Percentiles rank a stretch among this genome's conserved stretches.
Conservation (phyloP, 2,797 vertebrate genomes). For the Muraenolepis orangiensis region DNA sequence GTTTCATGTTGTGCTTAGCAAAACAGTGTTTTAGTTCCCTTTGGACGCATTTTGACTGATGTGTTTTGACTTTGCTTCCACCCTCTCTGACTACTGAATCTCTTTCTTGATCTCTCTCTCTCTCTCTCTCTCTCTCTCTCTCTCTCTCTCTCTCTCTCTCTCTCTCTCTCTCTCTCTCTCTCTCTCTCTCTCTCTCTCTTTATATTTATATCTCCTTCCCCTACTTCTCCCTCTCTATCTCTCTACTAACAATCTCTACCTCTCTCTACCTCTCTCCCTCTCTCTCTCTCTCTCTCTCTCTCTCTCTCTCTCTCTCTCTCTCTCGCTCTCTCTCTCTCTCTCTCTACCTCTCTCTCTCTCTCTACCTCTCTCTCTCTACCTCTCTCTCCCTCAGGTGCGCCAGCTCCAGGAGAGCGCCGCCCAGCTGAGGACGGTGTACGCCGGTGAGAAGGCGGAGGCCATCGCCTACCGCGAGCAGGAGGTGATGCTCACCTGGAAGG, state of each 20-base stretch:
- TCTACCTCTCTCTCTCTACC: background rate
- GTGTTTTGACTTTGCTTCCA: background rate
- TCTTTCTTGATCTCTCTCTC: background rate
- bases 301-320: too few species aligned
- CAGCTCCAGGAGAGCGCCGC: conserved; percentile 91
- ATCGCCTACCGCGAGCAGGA: conserved; percentile 89
- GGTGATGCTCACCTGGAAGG: conserved; percentile 88
- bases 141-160: too few species aligned
- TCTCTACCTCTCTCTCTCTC: background rate
- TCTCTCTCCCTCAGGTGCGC: conserved; percentile 73
- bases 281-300: too few species aligned
- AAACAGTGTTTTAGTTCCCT: too few species aligned
- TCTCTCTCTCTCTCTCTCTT: too few species aligned
- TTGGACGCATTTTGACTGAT: background rate
- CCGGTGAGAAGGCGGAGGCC: conserved; percentile 88
- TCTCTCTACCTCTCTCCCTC: too few species aligned
- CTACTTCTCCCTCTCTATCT: too few species aligned
- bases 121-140: too few species aligned
- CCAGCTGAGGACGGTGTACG: conserved; percentile 90
- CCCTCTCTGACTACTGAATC: background rate
- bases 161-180: too few species aligned
- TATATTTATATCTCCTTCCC: too few species aligned
- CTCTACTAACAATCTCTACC: too few species aligned
- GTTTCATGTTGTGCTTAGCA: too few species aligned
- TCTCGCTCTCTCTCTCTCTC: background rate